phyloP scores from a whole-genome alignment of 2,797 vertebrate genomes.

The Artibeus lituratus region DNA sequence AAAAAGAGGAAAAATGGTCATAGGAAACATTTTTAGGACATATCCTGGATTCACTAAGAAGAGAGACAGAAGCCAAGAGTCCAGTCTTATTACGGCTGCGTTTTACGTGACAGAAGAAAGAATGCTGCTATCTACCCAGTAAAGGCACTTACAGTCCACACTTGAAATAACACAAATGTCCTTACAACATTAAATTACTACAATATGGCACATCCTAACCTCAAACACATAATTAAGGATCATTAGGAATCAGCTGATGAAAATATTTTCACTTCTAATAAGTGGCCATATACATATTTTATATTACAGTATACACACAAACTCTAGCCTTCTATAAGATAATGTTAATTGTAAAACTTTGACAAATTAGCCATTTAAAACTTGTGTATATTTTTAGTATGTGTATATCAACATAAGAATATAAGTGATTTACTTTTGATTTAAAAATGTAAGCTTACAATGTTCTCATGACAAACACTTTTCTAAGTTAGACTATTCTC shows the following conservation, averaged over 20 bases:
- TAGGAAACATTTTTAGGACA: conserved; percentile 27
- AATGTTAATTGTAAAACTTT: neutral
- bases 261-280: conserved; percentile 28
- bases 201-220: neutral
- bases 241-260: neutral
- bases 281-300: neutral
- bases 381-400: neutral
- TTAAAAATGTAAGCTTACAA: neutral
- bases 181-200: conserved; percentile 23
- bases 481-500: neutral
- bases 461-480: neutral
- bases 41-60: conserved; percentile 35
- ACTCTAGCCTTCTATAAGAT: neutral
- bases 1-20: neutral
- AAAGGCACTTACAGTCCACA: neutral
- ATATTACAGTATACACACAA: neutral
- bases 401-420: neutral
- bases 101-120: conserved; percentile 24
- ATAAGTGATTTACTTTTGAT: neutral
- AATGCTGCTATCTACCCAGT: neutral
- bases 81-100: neutral
- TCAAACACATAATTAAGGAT: conserved; percentile 35
- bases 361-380: neutral
- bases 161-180: conserved; percentile 13
- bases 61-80: conserved; percentile 23